Evolutionary conservation across 1,140 invertebrate species (phyloP).

Genomic region (Eupeodes corollae): DNA sequence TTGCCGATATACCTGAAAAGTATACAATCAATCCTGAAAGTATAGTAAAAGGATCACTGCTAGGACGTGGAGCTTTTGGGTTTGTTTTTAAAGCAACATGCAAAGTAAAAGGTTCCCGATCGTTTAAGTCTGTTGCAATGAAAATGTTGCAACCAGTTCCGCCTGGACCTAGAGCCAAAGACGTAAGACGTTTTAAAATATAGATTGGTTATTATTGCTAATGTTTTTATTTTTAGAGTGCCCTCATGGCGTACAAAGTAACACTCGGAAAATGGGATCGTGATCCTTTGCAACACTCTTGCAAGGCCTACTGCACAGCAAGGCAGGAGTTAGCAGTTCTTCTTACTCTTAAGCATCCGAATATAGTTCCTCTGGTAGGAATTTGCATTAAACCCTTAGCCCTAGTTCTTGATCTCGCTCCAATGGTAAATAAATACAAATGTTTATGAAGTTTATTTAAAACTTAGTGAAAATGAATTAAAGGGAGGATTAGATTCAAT

Average conservation of each 20-base stretch:
- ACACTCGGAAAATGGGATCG: slow-evolving; percentile 82
- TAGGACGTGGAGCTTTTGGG: slow-evolving; percentile 95
- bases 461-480: not conserved
- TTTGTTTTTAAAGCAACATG: slow-evolving; percentile 85
- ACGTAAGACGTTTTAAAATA: slow-evolving; percentile 14
- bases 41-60: slow-evolving; percentile 62
- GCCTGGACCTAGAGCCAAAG: slow-evolving; percentile 64
- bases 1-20: slow-evolving; percentile 74
- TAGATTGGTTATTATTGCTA: not conserved
- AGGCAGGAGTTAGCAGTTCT: slow-evolving; percentile 89
- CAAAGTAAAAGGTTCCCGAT: slow-evolving; percentile 46
- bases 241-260: slow-evolving; percentile 43
- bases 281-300: slow-evolving; percentile 81
- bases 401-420: slow-evolving; percentile 82
- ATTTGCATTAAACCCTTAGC: slow-evolving; percentile 81
- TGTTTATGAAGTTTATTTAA: too few species aligned
- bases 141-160: slow-evolving; percentile 93
- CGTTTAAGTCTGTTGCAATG: slow-evolving; percentile 70
- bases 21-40: slow-evolving; percentile 68
- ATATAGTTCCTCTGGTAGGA: slow-evolving; percentile 87
- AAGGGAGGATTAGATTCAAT: slow-evolving; percentile 76
- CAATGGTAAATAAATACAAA: slow-evolving; percentile 35
- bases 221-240: slow-evolving; percentile 15
- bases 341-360: slow-evolving; percentile 69
- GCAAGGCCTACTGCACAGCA: slow-evolving; percentile 89